Base-by-base conservation (phyloP, 2,888 invertebrate species). In the Pardosa pseudoannulata region DNA sequence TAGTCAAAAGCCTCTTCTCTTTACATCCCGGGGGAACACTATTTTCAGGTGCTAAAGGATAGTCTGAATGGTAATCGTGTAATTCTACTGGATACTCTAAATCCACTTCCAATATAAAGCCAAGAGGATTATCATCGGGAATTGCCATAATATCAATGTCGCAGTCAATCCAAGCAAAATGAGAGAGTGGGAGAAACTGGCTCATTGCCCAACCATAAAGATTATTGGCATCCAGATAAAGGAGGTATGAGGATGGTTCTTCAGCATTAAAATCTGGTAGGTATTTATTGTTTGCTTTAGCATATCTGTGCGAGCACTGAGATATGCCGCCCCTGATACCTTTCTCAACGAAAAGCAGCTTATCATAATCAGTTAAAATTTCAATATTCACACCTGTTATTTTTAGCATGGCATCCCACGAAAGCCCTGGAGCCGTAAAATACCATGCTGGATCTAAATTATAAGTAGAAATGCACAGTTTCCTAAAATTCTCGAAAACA, bases 401-500 rank as follows among this genome's bases (percentile, higher is more conserved):
- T 86, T 90, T 90, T 16, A 91, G 19, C 88, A 88, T 89, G 13
- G 90, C 90, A 88, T 90, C 89, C 90, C 90, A 91, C 36, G 90
- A 88, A 50, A 91, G 83, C 7, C 90, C 90, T 3, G 91, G 90
- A 39, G 87, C 80, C 1, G 90, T 89, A 72, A 83, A 90, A 79
- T 90, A 91, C 31, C 72, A 65, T 1, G 32, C 28, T 1, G 90
- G 90, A 83, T 91, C 90, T 41, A 91, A 79, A 56, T 88, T 76
- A 81, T 90, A 90, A 19, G 86, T 81, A 28, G 86, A 23, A 1
- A 89, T 32, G 87, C 89, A 89, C 27, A 90, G 75, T 28, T 89
- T 82, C 88, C 90, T 88, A 81, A 91, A 91, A n/a, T 87, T 89
- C 83, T 91, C 90, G 89, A 91, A 91, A 23, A 91, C 89, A 89